These are phyloP conservation scores for Caenorhabditis briggsae DNA, from an alignment of 1,140 invertebrate species.

Conservation along the genomic window DNA sequence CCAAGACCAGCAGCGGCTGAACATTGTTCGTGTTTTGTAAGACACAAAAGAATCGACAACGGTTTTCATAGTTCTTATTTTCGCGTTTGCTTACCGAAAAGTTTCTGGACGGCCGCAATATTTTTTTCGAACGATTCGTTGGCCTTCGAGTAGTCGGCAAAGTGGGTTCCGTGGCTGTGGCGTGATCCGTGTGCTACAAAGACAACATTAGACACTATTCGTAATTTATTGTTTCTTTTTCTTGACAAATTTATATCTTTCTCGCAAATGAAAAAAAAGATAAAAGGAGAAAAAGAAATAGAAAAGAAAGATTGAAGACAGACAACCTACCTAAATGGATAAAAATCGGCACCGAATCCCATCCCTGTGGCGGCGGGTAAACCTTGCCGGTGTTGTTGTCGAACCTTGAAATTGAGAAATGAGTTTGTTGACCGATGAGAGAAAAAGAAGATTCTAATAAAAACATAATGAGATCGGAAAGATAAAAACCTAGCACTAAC, in stretches of 20 bases:
- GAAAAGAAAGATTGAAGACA: slow-evolving; percentile 28
- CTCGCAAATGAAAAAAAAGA: too few species aligned
- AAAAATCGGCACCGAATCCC: slow-evolving; percentile 63
- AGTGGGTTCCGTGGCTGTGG: slow-evolving; percentile 56
- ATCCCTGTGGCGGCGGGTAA: slow-evolving; percentile 59
- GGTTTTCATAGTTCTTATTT: too few species aligned
- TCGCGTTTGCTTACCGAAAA: slow-evolving; percentile 40
- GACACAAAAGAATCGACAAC: neutral
- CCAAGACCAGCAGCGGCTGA: slow-evolving; percentile 59
- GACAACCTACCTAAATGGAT: slow-evolving; percentile 61
- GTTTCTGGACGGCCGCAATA: slow-evolving; percentile 60
- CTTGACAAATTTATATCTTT: slow-evolving; percentile 21
- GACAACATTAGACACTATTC: neutral
- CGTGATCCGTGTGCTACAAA: slow-evolving; percentile 64
- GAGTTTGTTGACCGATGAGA: neutral
- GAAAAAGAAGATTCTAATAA: too few species aligned
- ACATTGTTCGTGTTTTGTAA: neutral
- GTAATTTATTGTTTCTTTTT: slow-evolving; percentile 19
- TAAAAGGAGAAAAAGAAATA: neutral
- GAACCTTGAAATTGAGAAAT: slow-evolving; percentile 50
- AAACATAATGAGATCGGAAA: neutral
- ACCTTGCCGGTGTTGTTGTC: slow-evolving; percentile 63
- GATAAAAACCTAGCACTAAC: too few species aligned
- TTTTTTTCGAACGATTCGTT: slow-evolving; percentile 62
- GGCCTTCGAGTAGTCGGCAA: slow-evolving; percentile 65